Evolutionary conservation across 2,113 vertebrate genomes (phyloP), one percentile per base, ranked within the genome.

Genomic region (Aspiorhynchus laticeps): DNA sequence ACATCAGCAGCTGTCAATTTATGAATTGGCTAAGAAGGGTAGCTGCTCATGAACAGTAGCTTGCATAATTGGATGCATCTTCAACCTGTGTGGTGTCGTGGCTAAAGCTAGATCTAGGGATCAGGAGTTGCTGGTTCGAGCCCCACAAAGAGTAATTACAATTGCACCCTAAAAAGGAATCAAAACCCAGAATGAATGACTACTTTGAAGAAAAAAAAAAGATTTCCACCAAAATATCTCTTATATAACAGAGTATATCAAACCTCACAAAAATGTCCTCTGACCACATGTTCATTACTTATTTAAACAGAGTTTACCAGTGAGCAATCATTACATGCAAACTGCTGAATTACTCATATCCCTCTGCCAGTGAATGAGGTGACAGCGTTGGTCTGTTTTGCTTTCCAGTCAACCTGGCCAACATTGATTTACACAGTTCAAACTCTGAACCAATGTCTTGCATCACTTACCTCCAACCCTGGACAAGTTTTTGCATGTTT

Each of bases 1-100:
- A 28, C 46, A 76, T 83, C 33, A 33, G 41, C 87, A 89, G 89
- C 81, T 87, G 88, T 86, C 90, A 88, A 90, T 92, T 89, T 91
- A 86, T 51, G 4, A 9, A 86, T 86, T 86, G 67, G 87, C 87
- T 88, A 87, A 88, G 83, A 90, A 38, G 84, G 85, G 41, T n/a
- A 12, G 82, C 86, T 56, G 38, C 82, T 67, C 80, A 63, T 77
- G 83, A 28, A 63, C 56, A 56, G 41, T 36, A 74, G 53, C 10
- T 14, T 28, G 26, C 7, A 69, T 65, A 24, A 56, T 26, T 51
- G 31, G 63, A 80, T 24, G 36, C 15, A 24, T 82, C 41, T 82
- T 82, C 61, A 11, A 3, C n/a, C 11, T 17, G 79, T 31, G 56
- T 19, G 38, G 56, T 82, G 59, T 28, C 46, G 24, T 28, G 11